Conservation (phyloP, 2,888 invertebrate species). For the Aproaerema taeniolella region DNA sequence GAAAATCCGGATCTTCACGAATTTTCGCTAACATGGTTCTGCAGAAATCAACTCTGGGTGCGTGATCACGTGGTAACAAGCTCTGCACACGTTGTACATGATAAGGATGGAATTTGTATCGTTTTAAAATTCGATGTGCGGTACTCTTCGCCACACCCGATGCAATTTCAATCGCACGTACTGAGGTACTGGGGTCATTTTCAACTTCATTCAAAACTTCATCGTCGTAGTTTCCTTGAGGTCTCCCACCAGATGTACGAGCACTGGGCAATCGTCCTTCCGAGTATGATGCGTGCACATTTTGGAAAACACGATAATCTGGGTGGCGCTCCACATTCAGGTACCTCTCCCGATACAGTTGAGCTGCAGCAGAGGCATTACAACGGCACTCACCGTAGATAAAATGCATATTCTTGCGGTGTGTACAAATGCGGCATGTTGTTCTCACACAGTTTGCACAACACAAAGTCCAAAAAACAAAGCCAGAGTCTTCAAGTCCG, state of each 20-base stretch:
- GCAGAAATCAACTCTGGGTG: not conserved
- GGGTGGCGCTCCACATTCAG: too few relatives aligned
- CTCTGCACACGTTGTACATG: constrained; percentile 16
- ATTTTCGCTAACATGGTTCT: not conserved
- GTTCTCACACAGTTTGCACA: too few relatives aligned
- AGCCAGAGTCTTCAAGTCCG: too few relatives aligned
- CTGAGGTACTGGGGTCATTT: not conserved
- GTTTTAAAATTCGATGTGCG: constrained; percentile 13
- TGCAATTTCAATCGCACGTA: not conserved
- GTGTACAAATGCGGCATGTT: too few relatives aligned
- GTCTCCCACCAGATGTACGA: not conserved
- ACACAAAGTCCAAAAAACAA: too few relatives aligned
- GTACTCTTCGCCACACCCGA: constrained; percentile 12
- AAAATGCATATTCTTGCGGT: too few relatives aligned
- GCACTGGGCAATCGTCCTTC: not conserved
- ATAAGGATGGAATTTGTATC: constrained; percentile 12
- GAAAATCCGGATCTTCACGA: constrained; percentile 12
- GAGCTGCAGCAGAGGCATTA: too few relatives aligned
- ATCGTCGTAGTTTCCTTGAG: not conserved
- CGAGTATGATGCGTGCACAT: not conserved
- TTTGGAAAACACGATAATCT: not conserved
- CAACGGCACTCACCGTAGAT: too few relatives aligned
- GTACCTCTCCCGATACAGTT: too few relatives aligned
- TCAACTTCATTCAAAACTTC: not conserved
- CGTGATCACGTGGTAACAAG: constrained; percentile 17